Base-by-base conservation (phyloP, 2,797 vertebrate species). In the Numenius phaeopus region DNA sequence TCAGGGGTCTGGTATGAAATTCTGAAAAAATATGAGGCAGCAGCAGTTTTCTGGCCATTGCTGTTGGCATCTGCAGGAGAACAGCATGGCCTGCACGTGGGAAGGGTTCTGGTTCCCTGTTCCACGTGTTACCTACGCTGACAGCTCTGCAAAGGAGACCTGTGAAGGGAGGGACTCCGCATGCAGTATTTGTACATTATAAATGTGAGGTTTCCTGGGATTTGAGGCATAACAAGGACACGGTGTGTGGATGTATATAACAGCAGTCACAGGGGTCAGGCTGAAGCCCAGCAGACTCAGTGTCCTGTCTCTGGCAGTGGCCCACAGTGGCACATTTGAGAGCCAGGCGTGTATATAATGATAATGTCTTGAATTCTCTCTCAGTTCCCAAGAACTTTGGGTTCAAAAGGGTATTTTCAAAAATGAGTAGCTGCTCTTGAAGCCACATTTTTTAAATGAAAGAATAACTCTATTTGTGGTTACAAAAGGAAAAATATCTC, bases 81-180 rank as follows among this genome's bases (percentile, higher is more conserved):
- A 18, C 5, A 30, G 42, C 26, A 5, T 5, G 12, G 44, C 62
- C 47, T n/a, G n/a, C 37, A 30, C 30, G 37, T 0, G 0, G 30
- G 67, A 61, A 52, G 15, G 42, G 64, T 30, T 72, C 65, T 37
- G 66, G 17, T 42, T 46, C 42, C 34, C 29, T n/a, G 46, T 34
- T 55, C 29, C 10, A 23, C 42, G 39, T 22, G 37, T 19, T 22
- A 10, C 26, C 23, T 57, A 13, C 52, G 6, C 12, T 14, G n/a
- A 58, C 29, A 34, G 34, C 37, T 47, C 34, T 34, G 13, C 65
- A 44, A 32, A 57, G 42, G 65, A 11, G 27, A 32, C 9, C 50
- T 26, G 1, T 10, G 61, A 52, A 52, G 52, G 52, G 54, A 40
- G 20, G 10, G n/a, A 17, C 29, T 58, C 18, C 34, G 32, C 9